These are phyloP conservation scores for Autographa pulchrina DNA, from an alignment of 2,888 invertebrate species.

Conservation along the genomic window DNA sequence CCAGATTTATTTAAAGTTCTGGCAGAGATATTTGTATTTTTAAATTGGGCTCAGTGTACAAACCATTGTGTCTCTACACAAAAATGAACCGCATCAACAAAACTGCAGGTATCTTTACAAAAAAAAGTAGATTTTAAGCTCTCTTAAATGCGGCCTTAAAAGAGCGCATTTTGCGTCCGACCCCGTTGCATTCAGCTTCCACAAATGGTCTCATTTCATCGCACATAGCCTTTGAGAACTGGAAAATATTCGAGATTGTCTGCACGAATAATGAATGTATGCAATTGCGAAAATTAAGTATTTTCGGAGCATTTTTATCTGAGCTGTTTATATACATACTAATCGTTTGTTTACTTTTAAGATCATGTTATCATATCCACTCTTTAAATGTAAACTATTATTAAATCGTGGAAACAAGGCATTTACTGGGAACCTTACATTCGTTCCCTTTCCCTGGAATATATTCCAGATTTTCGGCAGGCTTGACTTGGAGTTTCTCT, in stretches of 20 bases:
- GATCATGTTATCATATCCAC: too few relatives aligned
- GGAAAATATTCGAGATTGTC: conserved; percentile 38
- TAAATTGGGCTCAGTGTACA: conserved; percentile 25
- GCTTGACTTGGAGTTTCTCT: too few relatives aligned
- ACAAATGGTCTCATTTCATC: conserved; percentile 49
- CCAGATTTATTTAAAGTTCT: background rate
- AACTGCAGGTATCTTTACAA: conserved; percentile 28
- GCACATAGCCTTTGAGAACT: conserved; percentile 34
- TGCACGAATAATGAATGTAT: conserved; percentile 36
- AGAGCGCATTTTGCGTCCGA: conserved; percentile 51
- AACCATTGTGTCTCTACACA: conserved; percentile 22
- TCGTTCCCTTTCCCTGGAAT: too few relatives aligned
- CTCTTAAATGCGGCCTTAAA: conserved; percentile 45
- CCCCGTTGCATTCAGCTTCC: conserved; percentile 57
- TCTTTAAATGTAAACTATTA: too few relatives aligned
- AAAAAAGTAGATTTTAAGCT: conserved; percentile 3
- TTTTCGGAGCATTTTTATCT: background rate
- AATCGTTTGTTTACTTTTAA: too few relatives aligned
- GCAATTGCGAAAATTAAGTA: conserved; percentile 28
- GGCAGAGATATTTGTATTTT: background rate
- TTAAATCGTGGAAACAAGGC: too few relatives aligned
- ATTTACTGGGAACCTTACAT: too few relatives aligned
- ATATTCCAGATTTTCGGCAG: too few relatives aligned
- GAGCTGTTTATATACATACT: background rate
- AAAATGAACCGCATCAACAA: conserved; percentile 37